Base-by-base conservation (phyloP, 2,797 vertebrate genomes). In the Molossus alvarezi region DNA sequence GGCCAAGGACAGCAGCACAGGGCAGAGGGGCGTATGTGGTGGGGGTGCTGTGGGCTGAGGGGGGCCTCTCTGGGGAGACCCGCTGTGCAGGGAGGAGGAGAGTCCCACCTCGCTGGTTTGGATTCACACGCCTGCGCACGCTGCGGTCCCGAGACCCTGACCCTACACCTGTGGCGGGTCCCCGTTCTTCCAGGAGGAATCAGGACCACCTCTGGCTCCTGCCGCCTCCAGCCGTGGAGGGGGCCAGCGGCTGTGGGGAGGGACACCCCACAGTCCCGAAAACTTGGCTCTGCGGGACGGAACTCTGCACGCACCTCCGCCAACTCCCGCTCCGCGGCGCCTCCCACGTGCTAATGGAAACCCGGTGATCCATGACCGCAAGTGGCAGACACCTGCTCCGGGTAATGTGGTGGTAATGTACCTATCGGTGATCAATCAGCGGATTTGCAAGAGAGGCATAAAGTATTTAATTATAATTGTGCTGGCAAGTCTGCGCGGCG, bases 391-490 rank as follows among this genome's bases (percentile, higher is more conserved):
- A 98, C 99, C 99, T 98, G 99, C 99, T 99, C 88, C 97, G 99
- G 99, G 99, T 99, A 99, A 99, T 98, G 98, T 97, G 98, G 98
- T 98, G 99, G 99, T 99, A 99, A 99, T 99, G 99, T 99, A 99
- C 98, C 98, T 99, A 99, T 99, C 98, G 98, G 98, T 99, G 99
- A 99, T 99, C 99, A 99, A 99, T 99, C 99, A 99, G 99, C 98
- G 98, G 98, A 99, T 99, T 99, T 99, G 99, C 99, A 99, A 99
- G 99, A 98, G 97, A 99, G 98, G 99, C 99, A 99, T 99, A 99
- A 99, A 99, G 99, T 98, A 98, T 99, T 99, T 99, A 99, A 99
- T 99, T 99, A 99, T 99, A 99, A 99, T 99, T 99, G 99, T 97
- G 94, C 98, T 95, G 97, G 98, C 98, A 98, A 98, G 98, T 96